Evolutionary conservation across 2,113 vertebrate species (phyloP), one percentile per base, ranked within the genome.

Genomic region (Zingel zingel): DNA sequence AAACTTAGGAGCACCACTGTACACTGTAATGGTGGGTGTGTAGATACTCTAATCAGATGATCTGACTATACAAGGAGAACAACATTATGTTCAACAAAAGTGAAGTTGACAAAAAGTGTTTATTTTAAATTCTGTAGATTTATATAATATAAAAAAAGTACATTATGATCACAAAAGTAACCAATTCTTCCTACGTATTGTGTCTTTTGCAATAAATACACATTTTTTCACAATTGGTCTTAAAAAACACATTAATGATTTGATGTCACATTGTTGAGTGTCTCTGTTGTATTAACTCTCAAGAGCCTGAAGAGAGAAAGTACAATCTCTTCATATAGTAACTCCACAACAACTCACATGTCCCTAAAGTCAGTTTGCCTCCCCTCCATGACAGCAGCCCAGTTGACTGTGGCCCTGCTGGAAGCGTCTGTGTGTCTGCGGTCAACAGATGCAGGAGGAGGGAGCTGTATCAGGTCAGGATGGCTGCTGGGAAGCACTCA

Each of bases 121-220:
- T 83, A 91, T 91, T 94, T 89, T 77, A 92, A 79, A 88, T 71
- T 77, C 15, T 68, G 62, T 70, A 86, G 74, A 88, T 86, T 90
- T 79, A 84, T 83, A 87, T 76, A 64, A 74, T 86, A 82, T 89
- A 93, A 87, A 92, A 90, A 89, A 66, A 82, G 30, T 81, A 92
- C 89, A 91, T 82, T 36, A 77, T 78, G 51, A 91, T 91, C 70
- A 77, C 36, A 88, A 91, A 93, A 93, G 91, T 89, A 91, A 80
- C 89, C 83, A 76, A 63, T 85, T 33, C 57, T 77, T 84, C 61
- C 70, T 86, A 86, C 75, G 80, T 79, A 74, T 51, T 69, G 33
- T 69, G 67, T 86, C 80, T 80, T 90, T 85, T 82, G 45, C 59
- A 89, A 93, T 92, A 94, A 93, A 89, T 94, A 93, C 64, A 79